Conservation (phyloP, 2,113 vertebrate genomes). For the Rhodinocichla rosea region DNA sequence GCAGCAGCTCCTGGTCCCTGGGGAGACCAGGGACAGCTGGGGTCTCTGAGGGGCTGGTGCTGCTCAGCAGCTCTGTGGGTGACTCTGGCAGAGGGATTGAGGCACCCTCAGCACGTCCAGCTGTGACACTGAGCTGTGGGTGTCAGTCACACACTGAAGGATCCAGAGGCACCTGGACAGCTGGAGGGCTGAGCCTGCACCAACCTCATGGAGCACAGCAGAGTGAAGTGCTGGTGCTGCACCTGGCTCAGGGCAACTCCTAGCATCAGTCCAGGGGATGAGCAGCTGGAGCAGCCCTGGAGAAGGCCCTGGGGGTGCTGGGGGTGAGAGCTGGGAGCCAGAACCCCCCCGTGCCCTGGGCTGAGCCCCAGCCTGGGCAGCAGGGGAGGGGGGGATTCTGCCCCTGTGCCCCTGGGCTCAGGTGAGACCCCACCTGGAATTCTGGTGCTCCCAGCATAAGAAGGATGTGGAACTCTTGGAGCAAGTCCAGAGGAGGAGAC, state of each 20-base stretch:
- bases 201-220: background rate
- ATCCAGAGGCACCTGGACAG: background rate
- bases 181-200: background rate
- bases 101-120: background rate
- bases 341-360: background rate
- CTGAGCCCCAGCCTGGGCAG: background rate
- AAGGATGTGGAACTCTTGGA: background rate
- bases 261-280: rapidly evolving
- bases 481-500: background rate
- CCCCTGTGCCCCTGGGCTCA: background rate
- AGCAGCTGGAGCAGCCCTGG: background rate
- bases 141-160: background rate
- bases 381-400: background rate
- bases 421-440: background rate
- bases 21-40: background rate
- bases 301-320: background rate
- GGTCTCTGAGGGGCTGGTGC: background rate
- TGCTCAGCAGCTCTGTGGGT: background rate
- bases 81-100: rapidly evolving
- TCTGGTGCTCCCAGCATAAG: background rate
- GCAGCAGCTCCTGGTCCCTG: background rate
- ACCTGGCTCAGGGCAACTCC: background rate
- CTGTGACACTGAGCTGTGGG: background rate
- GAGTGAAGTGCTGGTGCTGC: background rate
- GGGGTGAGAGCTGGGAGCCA: background rate